These are phyloP conservation scores for Salvelinus namaycush DNA, from an alignment of 2,113 vertebrate genomes.

Conservation along the genomic window DNA sequence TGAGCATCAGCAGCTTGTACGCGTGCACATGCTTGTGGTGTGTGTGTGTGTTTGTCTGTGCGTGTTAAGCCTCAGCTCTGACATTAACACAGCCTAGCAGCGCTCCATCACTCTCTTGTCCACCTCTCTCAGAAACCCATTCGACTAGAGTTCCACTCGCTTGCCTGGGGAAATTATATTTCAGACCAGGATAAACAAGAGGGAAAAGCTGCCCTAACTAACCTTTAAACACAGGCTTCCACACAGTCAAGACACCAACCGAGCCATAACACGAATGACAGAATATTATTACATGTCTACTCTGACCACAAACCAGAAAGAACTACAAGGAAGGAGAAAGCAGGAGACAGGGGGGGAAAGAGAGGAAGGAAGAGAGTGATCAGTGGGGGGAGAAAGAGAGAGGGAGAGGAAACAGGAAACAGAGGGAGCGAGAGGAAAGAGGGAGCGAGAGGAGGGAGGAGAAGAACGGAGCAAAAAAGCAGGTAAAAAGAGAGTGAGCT, in stretches of 20 bases:
- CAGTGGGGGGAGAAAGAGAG: neutral
- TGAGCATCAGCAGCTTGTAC: too few species aligned
- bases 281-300: too few species aligned
- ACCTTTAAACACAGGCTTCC: neutral
- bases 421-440: neutral
- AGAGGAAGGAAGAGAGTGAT: neutral
- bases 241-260: neutral
- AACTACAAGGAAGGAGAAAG: neutral
- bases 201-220: neutral
- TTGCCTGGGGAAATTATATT: slow-evolving; percentile 16
- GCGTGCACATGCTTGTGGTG: neutral
- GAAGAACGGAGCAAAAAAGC: too few species aligned
- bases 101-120: neutral
- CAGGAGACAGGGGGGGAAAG: neutral
- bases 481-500: neutral
- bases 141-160: neutral
- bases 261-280: too few species aligned
- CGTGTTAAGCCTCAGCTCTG: neutral
- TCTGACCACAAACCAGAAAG: neutral
- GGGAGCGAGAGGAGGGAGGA: neutral
- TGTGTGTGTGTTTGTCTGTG: neutral
- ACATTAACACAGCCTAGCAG: neutral
- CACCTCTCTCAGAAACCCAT: neutral
- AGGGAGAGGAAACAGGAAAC: neutral
- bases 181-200: neutral